phyloP scores from a whole-genome alignment of 2,888 invertebrate genomes.

The Orthonychiurus folsomi region DNA sequence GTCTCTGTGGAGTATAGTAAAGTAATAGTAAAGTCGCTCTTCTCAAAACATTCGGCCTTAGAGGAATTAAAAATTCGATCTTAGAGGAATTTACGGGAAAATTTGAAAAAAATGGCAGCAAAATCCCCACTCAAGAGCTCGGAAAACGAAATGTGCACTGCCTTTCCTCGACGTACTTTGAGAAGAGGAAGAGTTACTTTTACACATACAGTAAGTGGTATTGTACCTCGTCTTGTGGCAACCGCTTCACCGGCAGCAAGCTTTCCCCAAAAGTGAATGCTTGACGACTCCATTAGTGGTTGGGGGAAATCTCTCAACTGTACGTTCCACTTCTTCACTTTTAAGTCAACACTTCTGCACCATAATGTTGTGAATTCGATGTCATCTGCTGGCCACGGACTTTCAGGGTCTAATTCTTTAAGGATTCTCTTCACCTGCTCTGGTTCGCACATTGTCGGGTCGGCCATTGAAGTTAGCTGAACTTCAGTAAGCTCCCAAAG shows the following conservation, averaged over 20 bases:
- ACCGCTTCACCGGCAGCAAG: constrained; percentile 81
- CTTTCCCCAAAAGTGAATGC: constrained; percentile 79
- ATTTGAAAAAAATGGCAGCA: no score
- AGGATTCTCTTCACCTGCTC: constrained; percentile 64
- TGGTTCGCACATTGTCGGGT: constrained; percentile 73
- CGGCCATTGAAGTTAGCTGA: constrained; percentile 69
- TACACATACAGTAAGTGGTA: no score
- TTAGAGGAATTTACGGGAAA: background rate
- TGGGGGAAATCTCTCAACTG: constrained; percentile 91
- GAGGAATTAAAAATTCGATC: background rate
- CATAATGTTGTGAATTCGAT: constrained; percentile 83
- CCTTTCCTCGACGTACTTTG: no score
- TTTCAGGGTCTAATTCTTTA: constrained; percentile 74
- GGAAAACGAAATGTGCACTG: background rate
- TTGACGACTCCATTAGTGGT: constrained; percentile 73
- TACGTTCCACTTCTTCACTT: constrained; percentile 76
- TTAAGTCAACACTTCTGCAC: constrained; percentile 77
- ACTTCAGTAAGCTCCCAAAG: constrained; percentile 74
- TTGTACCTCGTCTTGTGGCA: constrained; percentile 61
- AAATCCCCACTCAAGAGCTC: no score
- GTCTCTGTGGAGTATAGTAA: background rate
- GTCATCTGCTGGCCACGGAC: constrained; percentile 84
- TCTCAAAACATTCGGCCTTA: no score
- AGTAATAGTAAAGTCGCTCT: constrained; percentile 2
- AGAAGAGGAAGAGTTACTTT: background rate